Conservation (phyloP, 2,888 invertebrate species). For the Luffia ferchaultella region DNA sequence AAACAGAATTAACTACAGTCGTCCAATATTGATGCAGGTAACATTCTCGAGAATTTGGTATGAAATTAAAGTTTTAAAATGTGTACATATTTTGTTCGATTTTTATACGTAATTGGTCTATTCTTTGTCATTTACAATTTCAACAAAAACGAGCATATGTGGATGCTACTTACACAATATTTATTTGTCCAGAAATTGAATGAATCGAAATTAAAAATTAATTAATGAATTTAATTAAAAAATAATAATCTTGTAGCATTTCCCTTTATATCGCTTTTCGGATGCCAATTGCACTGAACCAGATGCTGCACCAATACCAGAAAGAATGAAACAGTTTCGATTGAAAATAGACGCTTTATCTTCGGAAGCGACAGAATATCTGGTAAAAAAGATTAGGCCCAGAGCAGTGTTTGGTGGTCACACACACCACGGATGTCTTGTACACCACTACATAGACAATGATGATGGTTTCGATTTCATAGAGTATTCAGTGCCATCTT, state of each 20-base stretch:
- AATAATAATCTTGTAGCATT: conserved; percentile 73
- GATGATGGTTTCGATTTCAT: conserved; percentile 48
- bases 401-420: conserved; percentile 88
- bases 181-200: neutral
- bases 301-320: conserved; percentile 79
- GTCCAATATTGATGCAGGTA: conserved; percentile 84
- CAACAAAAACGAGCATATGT: neutral
- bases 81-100: neutral
- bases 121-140: no score
- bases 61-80: neutral
- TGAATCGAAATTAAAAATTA: neutral
- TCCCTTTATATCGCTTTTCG: conserved; percentile 87
- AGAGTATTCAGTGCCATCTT: conserved; percentile 90
- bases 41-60: neutral
- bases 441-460: conserved; percentile 40
- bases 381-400: conserved; percentile 71
- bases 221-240: neutral
- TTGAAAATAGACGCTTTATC: conserved; percentile 89
- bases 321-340: conserved; percentile 75
- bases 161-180: neutral
- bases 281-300: conserved; percentile 83
- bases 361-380: conserved; percentile 75
- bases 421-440: conserved; percentile 90
- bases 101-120: no score
- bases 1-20: conserved; percentile 68